Percentiles rank a stretch among this genome's conserved stretches.
Evolutionary conservation across 2,797 vertebrate species (phyloP).

Genomic region (Numenius phaeopus): DNA sequence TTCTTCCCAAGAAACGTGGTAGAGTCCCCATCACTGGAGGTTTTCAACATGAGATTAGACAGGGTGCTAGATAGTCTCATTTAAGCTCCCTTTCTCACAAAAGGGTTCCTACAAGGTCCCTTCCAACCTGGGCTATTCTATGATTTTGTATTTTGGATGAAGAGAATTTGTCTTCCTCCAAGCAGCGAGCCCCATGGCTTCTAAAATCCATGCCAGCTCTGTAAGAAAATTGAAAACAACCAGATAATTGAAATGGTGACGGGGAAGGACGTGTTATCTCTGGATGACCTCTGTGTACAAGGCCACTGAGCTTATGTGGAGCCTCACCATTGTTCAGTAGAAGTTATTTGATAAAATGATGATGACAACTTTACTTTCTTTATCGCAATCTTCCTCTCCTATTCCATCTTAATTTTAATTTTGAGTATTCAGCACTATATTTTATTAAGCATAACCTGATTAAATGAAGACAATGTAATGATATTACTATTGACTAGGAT

Average conservation of each 20-base stretch:
- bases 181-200: background rate
- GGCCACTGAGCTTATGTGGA: background rate
- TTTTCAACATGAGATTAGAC: background rate
- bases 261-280: background rate
- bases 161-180: background rate
- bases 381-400: constrained; percentile 54
- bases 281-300: constrained; percentile 34
- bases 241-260: background rate
- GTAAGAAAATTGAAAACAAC: background rate
- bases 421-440: constrained; percentile 56
- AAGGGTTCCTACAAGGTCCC: background rate
- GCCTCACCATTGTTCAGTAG: background rate
- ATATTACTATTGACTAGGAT: constrained; percentile 63
- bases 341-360: constrained; percentile 68
- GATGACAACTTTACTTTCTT: constrained; percentile 66
- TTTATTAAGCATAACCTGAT: constrained; percentile 67
- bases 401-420: constrained; percentile 68
- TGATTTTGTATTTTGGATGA: background rate
- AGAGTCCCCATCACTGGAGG: background rate
- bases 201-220: background rate
- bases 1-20: background rate
- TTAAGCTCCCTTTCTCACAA: background rate
- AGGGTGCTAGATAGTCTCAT: background rate
- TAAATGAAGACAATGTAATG: constrained; percentile 45
- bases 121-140: background rate